Conservation (phyloP, 2,888 invertebrate genomes). For the Encarsia formosa region DNA sequence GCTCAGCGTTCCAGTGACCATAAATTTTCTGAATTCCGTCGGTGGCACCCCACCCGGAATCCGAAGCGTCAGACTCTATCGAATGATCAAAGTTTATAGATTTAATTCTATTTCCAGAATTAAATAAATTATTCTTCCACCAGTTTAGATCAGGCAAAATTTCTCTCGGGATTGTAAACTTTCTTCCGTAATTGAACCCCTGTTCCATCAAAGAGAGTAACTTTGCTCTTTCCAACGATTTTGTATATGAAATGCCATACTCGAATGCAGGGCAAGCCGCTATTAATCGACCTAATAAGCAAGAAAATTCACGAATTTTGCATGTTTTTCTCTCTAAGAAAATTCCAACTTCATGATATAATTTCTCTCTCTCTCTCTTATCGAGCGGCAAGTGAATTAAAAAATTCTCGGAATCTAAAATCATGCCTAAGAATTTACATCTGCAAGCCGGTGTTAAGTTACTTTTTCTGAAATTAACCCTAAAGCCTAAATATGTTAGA, state of each 20-base stretch:
- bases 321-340: conserved; percentile 2
- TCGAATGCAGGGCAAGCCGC: conserved; percentile 17
- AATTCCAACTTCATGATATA: conserved; percentile 2
- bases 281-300: conserved; percentile 14
- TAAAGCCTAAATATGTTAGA: conserved; percentile 22
- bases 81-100: conserved; percentile 1
- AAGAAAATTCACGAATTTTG: conserved; percentile 18
- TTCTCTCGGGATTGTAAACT: conserved; percentile 11
- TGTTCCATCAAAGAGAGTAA: conserved; percentile 6
- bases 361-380: conserved; percentile 7
- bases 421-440: conserved; percentile 21
- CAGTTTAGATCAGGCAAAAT: conserved; percentile 13
- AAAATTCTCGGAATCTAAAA: conserved; percentile 13
- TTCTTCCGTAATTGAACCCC: conserved; percentile 9
- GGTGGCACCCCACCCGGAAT: conserved; percentile 17
- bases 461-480: conserved; percentile 20
- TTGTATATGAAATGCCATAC: conserved; percentile 21
- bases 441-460: neutral
- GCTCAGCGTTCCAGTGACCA: conserved; percentile 13
- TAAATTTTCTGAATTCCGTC: conserved; percentile 1
- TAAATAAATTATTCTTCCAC: conserved; percentile 10
- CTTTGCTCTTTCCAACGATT: conserved; percentile 19
- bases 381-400: conserved; percentile 11
- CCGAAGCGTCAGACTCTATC: conserved; percentile 23
- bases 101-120: conserved; percentile 4